These are phyloP conservation scores for Arctocebus calabarensis DNA, from an alignment of 2,797 vertebrate genomes.

Conservation along the genomic window DNA sequence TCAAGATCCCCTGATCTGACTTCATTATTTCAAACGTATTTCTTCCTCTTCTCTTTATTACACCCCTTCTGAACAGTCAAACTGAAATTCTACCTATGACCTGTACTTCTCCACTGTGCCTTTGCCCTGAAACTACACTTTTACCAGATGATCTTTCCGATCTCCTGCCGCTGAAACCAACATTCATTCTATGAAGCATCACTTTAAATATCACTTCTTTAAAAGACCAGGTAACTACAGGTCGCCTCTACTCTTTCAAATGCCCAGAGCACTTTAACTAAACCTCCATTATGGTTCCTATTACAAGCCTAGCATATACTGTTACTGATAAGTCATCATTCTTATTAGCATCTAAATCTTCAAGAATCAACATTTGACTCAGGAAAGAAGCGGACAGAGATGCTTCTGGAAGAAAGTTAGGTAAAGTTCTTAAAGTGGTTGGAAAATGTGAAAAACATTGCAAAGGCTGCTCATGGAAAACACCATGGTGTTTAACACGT, in stretches of 20 bases:
- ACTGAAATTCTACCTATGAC: not conserved
- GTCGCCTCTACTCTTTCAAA: not conserved
- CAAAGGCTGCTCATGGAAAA: constrained; percentile 83
- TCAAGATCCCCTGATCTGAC: not conserved
- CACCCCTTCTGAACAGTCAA: constrained; percentile 19
- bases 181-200: not conserved
- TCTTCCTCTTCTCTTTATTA: constrained; percentile 24
- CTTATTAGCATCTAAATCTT: not conserved
- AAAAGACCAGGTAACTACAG: not conserved
- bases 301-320: not conserved
- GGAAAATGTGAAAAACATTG: not conserved
- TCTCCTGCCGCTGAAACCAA: not conserved
- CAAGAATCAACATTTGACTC: constrained; percentile 68
- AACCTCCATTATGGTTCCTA: not conserved
- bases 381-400: constrained; percentile 40
- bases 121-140: not conserved
- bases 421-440: not conserved
- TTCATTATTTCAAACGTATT: not conserved
- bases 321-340: not conserved
- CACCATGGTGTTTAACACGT: constrained; percentile 90
- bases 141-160: constrained; percentile 2
- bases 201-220: not conserved
- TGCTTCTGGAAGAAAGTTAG: constrained; percentile 60
- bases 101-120: not conserved
- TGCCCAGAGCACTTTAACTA: not conserved